Percentiles rank a stretch among this genome's conserved stretches.
These are phyloP conservation scores for Pocillopora meandrina DNA, from an alignment of 92 coral and sea anemone species.

Conservation along the genomic window DNA sequence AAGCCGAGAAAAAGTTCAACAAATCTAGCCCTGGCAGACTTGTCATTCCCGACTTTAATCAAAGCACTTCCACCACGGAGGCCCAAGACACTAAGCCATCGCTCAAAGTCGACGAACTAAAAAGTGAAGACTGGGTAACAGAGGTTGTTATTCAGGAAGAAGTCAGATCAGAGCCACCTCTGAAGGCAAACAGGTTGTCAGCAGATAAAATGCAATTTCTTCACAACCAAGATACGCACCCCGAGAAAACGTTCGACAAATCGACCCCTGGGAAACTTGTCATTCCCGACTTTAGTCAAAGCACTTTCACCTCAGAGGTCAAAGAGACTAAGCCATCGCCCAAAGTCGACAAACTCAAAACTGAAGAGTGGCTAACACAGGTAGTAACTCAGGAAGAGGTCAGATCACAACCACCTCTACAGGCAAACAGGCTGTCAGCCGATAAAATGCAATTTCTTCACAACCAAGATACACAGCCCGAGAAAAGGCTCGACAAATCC, in stretches of 20 bases:
- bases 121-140: neutral
- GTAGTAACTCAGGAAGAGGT: neutral
- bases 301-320: neutral
- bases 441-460: constrained; percentile 5
- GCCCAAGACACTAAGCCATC: neutral
- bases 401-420: constrained; percentile 8
- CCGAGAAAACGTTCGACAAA: neutral
- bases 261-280: neutral
- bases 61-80: neutral
- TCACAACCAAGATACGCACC: neutral
- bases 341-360: neutral
- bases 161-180: neutral
- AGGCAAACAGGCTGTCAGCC: constrained; percentile 3
- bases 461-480: neutral
- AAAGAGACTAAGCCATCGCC: neutral
- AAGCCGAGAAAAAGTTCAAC: neutral
- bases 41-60: constrained; percentile 1
- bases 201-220: neutral
- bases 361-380: constrained; percentile 19
- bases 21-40: neutral
- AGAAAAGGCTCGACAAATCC: neutral
- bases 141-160: neutral
- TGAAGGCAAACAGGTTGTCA: neutral
- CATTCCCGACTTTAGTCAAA: neutral
- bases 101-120: neutral